A percentile compares a stretch with the other conserved stretches of the same genome.
Conservation (phyloP, 1,140 invertebrate species). For the Hylaeus anthracinus region DNA sequence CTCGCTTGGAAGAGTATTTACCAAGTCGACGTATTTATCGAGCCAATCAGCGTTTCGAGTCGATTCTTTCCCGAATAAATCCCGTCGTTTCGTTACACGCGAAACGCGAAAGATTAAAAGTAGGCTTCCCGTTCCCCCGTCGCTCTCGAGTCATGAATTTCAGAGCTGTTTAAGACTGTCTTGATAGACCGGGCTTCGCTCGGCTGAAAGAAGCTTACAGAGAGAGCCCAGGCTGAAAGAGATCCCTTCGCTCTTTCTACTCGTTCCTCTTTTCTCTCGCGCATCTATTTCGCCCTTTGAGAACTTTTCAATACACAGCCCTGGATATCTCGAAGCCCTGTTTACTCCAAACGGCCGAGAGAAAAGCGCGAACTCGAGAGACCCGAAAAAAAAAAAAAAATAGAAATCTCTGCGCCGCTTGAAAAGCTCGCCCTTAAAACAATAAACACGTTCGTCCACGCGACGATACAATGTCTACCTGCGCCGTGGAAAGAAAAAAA, state of each 20-base stretch:
- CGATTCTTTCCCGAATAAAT: not conserved
- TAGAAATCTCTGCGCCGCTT: not conserved
- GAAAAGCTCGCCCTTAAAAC: not conserved
- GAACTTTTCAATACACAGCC: conserved; percentile 23
- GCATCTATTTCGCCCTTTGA: conserved; percentile 33
- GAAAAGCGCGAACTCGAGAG: not conserved
- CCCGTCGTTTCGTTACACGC: not conserved
- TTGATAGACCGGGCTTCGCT: conserved; percentile 22
- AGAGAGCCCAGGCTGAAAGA: conserved; percentile 21
- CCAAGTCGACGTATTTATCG: no score
- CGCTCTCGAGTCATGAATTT: conserved; percentile 34
- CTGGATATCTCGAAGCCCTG: conserved; percentile 7
- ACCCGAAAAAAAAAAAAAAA: not conserved
- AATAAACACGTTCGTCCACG: not conserved
- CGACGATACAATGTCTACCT: not conserved
- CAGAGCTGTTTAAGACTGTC: conserved; percentile 38
- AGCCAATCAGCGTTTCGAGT: no score
- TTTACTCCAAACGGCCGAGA: not conserved
- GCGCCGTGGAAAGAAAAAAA: not conserved
- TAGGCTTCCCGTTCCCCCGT: not conserved
- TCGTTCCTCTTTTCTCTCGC: conserved; percentile 6
- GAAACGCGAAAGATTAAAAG: conserved; percentile 26
- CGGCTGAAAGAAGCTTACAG: conserved; percentile 41
- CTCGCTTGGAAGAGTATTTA: no score
- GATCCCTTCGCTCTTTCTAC: not conserved